Evolutionary conservation across 2,888 invertebrate species (phyloP), one percentile per base, ranked within the genome.

Genomic region (Cactoblastis cactorum): DNA sequence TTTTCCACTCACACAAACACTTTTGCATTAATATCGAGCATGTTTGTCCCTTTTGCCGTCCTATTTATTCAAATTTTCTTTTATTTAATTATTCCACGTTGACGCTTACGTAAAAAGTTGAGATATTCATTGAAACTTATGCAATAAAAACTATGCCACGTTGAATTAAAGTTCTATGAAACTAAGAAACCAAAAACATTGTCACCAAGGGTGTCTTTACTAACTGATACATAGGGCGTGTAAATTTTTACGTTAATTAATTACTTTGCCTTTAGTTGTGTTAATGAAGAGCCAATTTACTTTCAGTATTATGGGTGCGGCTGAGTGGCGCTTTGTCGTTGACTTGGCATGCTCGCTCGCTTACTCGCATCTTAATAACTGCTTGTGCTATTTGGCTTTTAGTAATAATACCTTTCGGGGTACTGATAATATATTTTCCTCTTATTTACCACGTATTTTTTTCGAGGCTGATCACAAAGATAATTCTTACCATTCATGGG

Each of bases 221-320:
- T 14, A 39, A 37, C 17, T n/a, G 19, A 19, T 49, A 34, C 14
- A 34, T 22, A 12, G 41, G 33, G 14, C 19, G 39, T 39, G 49
- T 39, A 38, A 49, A 52, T 56, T 55, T 56, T 58, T 55, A 55
- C 43, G 50, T 59, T 54, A 62, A 57, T 60, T 57, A 54, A 52
- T 58, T 56, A 34, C 52, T 54, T 55, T 53, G 53, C 51, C 54
- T 52, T 57, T 55, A 52, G 53, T 53, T 43, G 43, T 39, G 53
- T 59, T 57, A 62, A 61, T 61, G 62, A 52, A 46, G 41, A 45
- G 52, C 50, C 55, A 59, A 59, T 62, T 61, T 53, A 56, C 51
- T 57, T 54, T 45, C 53, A 55, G 53, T 37, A 24, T 38, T 48
- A 38, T 51, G 57, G 62, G 62, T 50, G 62, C 46, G 62, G 51